Evolutionary conservation across 2,888 invertebrate species (phyloP), one percentile per base, ranked within the genome.

Genomic region (Opisthograptis luteolata): DNA sequence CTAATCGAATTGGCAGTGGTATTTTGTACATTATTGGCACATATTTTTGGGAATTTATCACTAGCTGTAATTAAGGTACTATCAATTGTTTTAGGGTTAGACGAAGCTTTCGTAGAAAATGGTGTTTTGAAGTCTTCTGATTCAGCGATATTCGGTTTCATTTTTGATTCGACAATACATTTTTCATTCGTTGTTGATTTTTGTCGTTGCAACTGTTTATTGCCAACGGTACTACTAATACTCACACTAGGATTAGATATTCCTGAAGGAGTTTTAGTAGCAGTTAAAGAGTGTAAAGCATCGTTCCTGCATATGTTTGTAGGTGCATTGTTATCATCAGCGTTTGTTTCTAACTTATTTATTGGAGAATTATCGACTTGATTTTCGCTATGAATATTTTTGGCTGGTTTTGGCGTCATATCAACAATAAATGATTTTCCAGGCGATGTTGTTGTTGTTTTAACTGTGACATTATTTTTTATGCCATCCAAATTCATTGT

Each of bases 121-220:
- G 48, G 5, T 24, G 27, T 27, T 43, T 41, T 58, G 27, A 54
- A 32, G 13, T 56, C 58, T 39, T 44, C 36, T 34, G 35, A 22
- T 13, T 6, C n/a, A 36, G 56, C 36, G 14, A 39, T 34, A 42
- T 31, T 53, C 12, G 44, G 10, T 34, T 58, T 57, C 13, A 36
- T 19, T 46, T 66, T 62, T 13, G 43, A 37, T 68, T 66, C 4
- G 56, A 49, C 30, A n/a, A 15, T n/a, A 34, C 50, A 46, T 35
- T 70, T 69, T 31, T 69, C 71, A 15, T 60, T 44, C 36, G 64
- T 55, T 22, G 70, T 47, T 41, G 66, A 70, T 57, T 76, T 79
- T 68, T 82, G 79, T 10, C 73, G 69, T 37, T 75, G 75, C 55
- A 81, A 58, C 54, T 74, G 71, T 62, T 75, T 84, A 35, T 20